Percentiles rank a stretch among this genome's conserved stretches.
These are phyloP conservation scores for Magallana nippona DNA, from an alignment of 2,888 invertebrate genomes.

Conservation along the genomic window DNA sequence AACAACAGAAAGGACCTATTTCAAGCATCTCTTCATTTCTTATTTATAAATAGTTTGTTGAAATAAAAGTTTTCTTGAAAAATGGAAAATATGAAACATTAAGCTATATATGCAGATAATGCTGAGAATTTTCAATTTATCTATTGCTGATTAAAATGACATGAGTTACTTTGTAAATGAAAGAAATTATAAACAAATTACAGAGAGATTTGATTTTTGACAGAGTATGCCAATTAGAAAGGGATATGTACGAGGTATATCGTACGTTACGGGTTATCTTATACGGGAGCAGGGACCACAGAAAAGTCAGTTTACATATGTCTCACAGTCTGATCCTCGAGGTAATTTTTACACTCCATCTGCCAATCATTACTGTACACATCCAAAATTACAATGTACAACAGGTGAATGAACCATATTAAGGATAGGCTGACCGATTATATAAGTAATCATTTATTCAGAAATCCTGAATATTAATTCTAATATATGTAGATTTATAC, in stretches of 20 bases:
- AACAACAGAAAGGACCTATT: neutral
- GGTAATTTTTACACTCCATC: constrained; percentile 82
- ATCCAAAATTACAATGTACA: neutral
- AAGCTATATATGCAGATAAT: too few relatives aligned
- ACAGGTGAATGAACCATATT: neutral
- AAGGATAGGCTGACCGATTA: neutral
- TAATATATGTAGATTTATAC: neutral
- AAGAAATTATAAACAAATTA: neutral
- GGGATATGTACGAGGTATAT: constrained; percentile 87
- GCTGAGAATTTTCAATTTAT: too few relatives aligned
- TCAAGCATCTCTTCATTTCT: too few relatives aligned
- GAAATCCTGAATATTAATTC: neutral
- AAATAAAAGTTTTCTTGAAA: too few relatives aligned
- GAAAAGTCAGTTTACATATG: constrained; percentile 89
- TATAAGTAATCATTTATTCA: neutral
- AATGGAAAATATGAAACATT: too few relatives aligned
- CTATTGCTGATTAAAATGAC: too few relatives aligned
- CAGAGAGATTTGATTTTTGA: neutral
- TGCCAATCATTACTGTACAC: too few relatives aligned
- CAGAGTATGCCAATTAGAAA: constrained; percentile 88
- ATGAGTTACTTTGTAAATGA: too few relatives aligned
- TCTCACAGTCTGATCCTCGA: constrained; percentile 93
- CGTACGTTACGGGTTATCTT: constrained; percentile 84
- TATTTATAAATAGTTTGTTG: too few relatives aligned
- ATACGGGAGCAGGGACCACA: constrained; percentile 83